Percentiles rank a stretch among this genome's conserved stretches.
Evolutionary conservation across 2,888 invertebrate genomes (phyloP).

Genomic region (Scaeva pyrastri): DNA sequence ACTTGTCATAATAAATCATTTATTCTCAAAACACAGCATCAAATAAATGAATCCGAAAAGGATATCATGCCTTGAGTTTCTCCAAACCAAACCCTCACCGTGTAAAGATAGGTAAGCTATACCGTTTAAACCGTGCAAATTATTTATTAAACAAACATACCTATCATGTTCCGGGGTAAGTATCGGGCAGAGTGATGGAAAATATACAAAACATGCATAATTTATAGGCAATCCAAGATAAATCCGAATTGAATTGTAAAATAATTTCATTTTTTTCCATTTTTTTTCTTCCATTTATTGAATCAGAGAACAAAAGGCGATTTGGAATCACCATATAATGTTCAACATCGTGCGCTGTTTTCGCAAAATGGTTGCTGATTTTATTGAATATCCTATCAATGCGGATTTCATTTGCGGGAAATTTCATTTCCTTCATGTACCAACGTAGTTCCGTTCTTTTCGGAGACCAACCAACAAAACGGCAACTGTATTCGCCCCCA

Average conservation of each 20-base stretch:
- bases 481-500: neutral
- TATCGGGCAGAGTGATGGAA: too few relatives aligned
- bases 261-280: conserved; percentile 8
- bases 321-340: conserved; percentile 29
- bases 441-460: conserved; percentile 35
- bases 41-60: conserved; percentile 36
- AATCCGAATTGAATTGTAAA: conserved; percentile 38
- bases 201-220: conserved; percentile 2
- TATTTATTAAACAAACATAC: conserved; percentile 14
- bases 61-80: neutral
- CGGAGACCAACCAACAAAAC: conserved; percentile 15
- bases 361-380: conserved; percentile 34
- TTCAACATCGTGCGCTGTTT: conserved; percentile 28
- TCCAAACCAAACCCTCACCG: neutral
- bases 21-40: conserved; percentile 38
- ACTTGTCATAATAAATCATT: conserved; percentile 64
- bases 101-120: neutral
- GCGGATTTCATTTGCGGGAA: conserved; percentile 59
- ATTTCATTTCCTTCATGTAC: conserved; percentile 54
- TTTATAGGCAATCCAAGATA: conserved; percentile 15
- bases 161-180: neutral
- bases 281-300: conserved; percentile 22
- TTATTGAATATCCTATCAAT: conserved; percentile 55
- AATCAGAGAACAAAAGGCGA: conserved; percentile 40
- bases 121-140: conserved; percentile 6